phyloP scores from a whole-genome alignment of 2,113 vertebrate genomes.

The Pyrgilauda ruficollis region DNA sequence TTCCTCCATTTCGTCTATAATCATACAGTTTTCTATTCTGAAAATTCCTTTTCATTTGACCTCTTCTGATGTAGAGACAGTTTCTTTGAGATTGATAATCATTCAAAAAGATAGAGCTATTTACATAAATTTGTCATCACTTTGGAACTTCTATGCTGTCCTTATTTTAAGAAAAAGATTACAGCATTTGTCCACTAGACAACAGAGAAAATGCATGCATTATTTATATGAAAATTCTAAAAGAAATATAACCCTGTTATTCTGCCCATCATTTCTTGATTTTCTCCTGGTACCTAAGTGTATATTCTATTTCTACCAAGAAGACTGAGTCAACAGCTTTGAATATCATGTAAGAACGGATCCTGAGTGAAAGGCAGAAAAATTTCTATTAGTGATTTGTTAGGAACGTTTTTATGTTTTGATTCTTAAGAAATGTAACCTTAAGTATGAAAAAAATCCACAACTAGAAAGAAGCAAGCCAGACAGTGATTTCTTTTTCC shows the following conservation, averaged over 20 bases:
- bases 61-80: background rate
- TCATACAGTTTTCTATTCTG: background rate
- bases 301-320: background rate
- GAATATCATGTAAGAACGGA: background rate
- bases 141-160: background rate
- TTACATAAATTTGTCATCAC: background rate
- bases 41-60: background rate
- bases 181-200: background rate
- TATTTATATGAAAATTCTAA: background rate
- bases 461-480: background rate
- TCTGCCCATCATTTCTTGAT: background rate
- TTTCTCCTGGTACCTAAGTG: background rate
- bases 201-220: background rate
- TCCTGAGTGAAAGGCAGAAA: background rate
- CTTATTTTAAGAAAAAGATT: background rate
- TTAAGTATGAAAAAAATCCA: background rate
- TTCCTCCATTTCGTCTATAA: background rate
- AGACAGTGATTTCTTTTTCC: background rate
- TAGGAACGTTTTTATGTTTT: background rate
- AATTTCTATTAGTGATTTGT: background rate
- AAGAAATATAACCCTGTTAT: background rate
- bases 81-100: background rate
- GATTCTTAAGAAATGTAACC: background rate
- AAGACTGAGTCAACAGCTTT: background rate
- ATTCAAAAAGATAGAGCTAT: background rate